Evolutionary conservation across 2,113 vertebrate genomes (phyloP).

Genomic region (Mastomys coucha): DNA sequence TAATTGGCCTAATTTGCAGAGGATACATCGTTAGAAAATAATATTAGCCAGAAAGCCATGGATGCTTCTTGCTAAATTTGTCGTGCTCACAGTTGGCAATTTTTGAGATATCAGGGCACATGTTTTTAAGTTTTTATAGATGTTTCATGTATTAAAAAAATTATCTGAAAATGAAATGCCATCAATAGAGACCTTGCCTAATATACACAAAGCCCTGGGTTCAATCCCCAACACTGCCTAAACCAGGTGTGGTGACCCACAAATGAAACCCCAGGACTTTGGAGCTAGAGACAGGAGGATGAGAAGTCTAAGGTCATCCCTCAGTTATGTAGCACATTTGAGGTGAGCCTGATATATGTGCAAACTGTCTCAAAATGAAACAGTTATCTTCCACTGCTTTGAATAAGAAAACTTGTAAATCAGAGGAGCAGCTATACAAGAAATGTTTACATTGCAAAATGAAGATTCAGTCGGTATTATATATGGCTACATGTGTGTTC

Average conservation of each 20-base stretch:
- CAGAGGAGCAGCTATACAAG: neutral
- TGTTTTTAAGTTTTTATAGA: constrained; percentile 32
- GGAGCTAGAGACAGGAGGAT: neutral
- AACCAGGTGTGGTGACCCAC: neutral
- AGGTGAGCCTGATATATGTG: neutral
- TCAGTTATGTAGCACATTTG: neutral
- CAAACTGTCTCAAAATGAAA: neutral
- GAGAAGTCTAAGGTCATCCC: neutral
- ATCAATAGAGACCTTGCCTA: neutral
- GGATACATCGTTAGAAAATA: neutral
- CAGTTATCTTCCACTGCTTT: constrained; percentile 6
- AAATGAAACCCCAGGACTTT: neutral
- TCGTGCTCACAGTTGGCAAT: neutral
- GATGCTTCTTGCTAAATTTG: neutral
- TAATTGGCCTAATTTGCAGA: neutral
- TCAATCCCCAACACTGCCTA: neutral
- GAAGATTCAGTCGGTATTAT: neutral
- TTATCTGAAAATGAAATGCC: neutral
- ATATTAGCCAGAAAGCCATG: constrained; percentile 10
- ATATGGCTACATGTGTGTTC: neutral
- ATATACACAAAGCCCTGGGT: neutral
- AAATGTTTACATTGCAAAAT: constrained; percentile 15
- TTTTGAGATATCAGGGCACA: constrained; percentile 38
- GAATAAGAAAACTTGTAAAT: constrained; percentile 10
- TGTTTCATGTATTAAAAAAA: constrained; percentile 18